Conservation (phyloP, 2,888 invertebrate species). For the Cenopis cana region DNA sequence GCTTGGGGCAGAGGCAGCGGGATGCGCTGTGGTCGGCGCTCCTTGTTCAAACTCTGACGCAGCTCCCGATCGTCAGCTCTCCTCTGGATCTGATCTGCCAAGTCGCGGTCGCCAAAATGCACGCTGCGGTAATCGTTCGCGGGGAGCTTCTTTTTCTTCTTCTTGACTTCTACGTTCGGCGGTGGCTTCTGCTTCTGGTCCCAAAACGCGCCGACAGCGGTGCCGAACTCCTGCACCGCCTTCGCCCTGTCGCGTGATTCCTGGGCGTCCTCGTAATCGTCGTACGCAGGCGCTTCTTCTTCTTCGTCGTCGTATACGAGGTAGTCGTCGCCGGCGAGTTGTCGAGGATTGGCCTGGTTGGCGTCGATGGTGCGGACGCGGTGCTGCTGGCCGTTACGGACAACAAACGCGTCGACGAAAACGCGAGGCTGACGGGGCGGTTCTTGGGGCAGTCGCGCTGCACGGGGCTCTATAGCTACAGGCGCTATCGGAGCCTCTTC, state of each 20-base stretch:
- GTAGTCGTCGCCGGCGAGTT: slow-evolving; percentile 64
- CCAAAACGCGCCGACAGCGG: slow-evolving; percentile 78
- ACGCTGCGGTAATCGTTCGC: slow-evolving; percentile 71
- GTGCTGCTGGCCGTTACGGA: slow-evolving; percentile 74
- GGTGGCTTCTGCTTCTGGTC: slow-evolving; percentile 59
- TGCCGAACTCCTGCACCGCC: slow-evolving; percentile 70
- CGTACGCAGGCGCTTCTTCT: slow-evolving; percentile 59
- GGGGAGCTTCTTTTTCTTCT: slow-evolving; percentile 57
- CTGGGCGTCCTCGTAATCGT: slow-evolving; percentile 76
- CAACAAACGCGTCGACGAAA: slow-evolving; percentile 78
- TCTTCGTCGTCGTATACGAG: slow-evolving; percentile 67
- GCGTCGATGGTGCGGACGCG: slow-evolving; percentile 74
- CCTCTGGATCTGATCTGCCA: slow-evolving; percentile 57
- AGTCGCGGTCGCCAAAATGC: slow-evolving; percentile 75
- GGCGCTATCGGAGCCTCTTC: slow-evolving; percentile 58
- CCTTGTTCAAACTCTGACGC: slow-evolving; percentile 63
- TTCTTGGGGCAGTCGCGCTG: slow-evolving; percentile 69
- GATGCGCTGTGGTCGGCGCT: slow-evolving; percentile 59
- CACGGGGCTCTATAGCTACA: slow-evolving; percentile 71
- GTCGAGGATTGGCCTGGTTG: slow-evolving; percentile 55
- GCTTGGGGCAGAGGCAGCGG: slow-evolving; percentile 54
- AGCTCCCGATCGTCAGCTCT: slow-evolving; percentile 53
- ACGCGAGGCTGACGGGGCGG: slow-evolving; percentile 70
- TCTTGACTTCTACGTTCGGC: slow-evolving; percentile 24
- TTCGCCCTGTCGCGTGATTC: slow-evolving; percentile 70